Conservation (phyloP, 1,140 invertebrate genomes). For the Aphaenogaster ashmeadi region DNA sequence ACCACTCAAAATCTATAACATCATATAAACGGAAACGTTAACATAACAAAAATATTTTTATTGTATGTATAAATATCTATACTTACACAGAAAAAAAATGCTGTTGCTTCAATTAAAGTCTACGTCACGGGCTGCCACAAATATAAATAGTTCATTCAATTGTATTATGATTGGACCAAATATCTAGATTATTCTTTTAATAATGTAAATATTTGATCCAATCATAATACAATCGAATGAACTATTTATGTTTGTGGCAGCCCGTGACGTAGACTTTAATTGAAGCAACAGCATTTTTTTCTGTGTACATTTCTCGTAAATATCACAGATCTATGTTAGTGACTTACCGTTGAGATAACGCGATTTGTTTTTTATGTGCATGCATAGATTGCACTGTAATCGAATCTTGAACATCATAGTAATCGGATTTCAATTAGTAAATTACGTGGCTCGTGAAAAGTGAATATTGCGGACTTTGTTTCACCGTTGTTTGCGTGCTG, state of each 20-base stretch:
- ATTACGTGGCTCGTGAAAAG: neutral
- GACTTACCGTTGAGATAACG: neutral
- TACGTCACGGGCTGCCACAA: too few species aligned
- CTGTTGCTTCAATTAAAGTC: too few species aligned
- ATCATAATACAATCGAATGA: too few species aligned
- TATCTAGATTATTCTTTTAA: too few species aligned
- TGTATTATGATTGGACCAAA: too few species aligned
- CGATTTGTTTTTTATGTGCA: conserved; percentile 25
- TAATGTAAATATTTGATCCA: too few species aligned
- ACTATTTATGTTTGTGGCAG: too few species aligned
- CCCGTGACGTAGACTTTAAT: too few species aligned
- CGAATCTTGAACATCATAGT: neutral
- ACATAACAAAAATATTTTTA: neutral
- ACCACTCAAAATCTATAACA: neutral
- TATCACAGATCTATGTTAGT: conserved; percentile 10
- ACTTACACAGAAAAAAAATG: too few species aligned
- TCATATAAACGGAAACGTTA: neutral
- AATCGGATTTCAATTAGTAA: conserved; percentile 34
- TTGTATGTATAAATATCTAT: neutral
- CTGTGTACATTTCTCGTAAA: conserved; percentile 2
- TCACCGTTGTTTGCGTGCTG: neutral
- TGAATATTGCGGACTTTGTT: conserved; percentile 15
- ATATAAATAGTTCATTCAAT: too few species aligned
- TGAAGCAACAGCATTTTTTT: too few species aligned
- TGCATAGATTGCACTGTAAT: conserved; percentile 12